phyloP scores from a whole-genome alignment of 2,797 vertebrate genomes.

The Acipenser ruthenus region DNA sequence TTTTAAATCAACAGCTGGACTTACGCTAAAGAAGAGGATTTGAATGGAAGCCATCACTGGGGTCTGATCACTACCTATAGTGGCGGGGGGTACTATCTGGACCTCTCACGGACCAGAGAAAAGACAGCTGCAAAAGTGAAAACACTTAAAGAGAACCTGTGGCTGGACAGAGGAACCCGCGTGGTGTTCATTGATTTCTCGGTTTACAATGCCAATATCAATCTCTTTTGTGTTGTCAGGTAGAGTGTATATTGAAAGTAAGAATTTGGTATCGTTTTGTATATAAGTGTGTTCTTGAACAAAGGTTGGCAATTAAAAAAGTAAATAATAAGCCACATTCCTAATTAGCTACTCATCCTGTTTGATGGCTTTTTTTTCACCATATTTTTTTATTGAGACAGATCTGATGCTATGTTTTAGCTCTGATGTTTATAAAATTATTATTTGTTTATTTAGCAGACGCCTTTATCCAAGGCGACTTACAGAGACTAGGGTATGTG shows the following conservation, averaged over 20 bases:
- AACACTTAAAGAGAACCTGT: conserved; percentile 75
- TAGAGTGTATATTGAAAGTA: conserved; percentile 28
- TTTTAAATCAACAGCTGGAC: conserved; percentile 62
- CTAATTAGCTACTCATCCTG: no score
- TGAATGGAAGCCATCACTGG: conserved; percentile 78
- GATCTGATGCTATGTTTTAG: no score
- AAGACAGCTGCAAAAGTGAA: conserved; percentile 64
- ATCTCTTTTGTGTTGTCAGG: conserved; percentile 91
- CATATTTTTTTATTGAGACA: no score
- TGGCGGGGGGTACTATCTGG: conserved; percentile 87
- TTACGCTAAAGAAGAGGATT: conserved; percentile 64
- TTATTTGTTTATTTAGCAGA: no score
- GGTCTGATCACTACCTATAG: conserved; percentile 80
- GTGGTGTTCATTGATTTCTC: conserved; percentile 90
- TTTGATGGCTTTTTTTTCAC: no score
- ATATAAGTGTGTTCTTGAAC: no score
- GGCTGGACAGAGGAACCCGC: conserved; percentile 89
- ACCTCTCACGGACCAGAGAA: conserved; percentile 78
- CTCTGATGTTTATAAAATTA: no score
- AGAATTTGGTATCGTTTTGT: no score
- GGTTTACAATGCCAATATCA: conserved; percentile 90
- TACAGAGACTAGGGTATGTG: no score
- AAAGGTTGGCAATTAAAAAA: no score
- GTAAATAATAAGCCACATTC: no score
- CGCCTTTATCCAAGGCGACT: no score